A percentile compares a stretch with the other conserved stretches of the same genome.
Evolutionary conservation across 2,888 invertebrate genomes (phyloP).

Genomic region (Aphrophora alni): DNA sequence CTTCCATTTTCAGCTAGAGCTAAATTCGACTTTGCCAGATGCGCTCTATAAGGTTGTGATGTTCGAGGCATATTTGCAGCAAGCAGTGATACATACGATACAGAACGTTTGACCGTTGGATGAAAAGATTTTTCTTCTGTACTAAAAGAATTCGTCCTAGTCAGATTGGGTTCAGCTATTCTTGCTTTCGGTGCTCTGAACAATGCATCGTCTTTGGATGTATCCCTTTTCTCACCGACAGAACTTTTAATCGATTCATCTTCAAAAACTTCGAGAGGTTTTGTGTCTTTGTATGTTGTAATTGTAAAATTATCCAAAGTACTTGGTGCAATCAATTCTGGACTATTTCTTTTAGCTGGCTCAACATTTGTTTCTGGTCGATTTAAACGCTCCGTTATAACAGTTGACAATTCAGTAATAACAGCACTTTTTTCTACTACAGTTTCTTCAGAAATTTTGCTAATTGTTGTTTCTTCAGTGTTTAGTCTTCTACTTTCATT

Average conservation of each 20-base stretch:
- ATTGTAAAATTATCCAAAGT: slow-evolving; percentile 52
- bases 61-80: slow-evolving; percentile 41
- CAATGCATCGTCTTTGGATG: slow-evolving; percentile 36
- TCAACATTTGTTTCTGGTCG: background rate
- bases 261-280: slow-evolving; percentile 47
- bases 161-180: slow-evolving; percentile 29
- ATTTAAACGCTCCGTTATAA: slow-evolving; percentile 23
- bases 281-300: slow-evolving; percentile 50
- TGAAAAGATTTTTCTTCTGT: slow-evolving; percentile 34
- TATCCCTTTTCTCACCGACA: slow-evolving; percentile 32
- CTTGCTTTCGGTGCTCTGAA: slow-evolving; percentile 38
- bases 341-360: background rate
- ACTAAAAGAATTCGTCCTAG: slow-evolving; percentile 38
- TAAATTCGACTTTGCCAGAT: slow-evolving; percentile 6
- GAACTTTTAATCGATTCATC: slow-evolving; percentile 49
- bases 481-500: slow-evolving; percentile 39
- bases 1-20: background rate
- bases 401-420: slow-evolving; percentile 30
- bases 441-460: slow-evolving; percentile 12
- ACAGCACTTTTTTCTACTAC: slow-evolving; percentile 14
- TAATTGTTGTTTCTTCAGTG: slow-evolving; percentile 28
- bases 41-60: slow-evolving; percentile 30
- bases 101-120: slow-evolving; percentile 58
- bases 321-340: slow-evolving; percentile 14
- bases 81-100: slow-evolving; percentile 57